Base-by-base conservation (phyloP, 2,888 invertebrate species). In the Mylabris sibirica region DNA sequence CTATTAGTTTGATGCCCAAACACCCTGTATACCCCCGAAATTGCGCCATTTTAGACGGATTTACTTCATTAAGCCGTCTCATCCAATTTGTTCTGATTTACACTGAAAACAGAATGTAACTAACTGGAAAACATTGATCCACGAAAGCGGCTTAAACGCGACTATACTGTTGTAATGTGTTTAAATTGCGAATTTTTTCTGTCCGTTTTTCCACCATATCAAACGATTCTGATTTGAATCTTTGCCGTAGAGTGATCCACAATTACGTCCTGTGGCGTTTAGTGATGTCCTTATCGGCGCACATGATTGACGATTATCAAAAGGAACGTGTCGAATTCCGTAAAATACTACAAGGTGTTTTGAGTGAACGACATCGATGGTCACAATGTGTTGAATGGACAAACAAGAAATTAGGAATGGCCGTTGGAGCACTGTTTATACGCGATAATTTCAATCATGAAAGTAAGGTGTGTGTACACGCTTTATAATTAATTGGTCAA, bases 361-460 rank as follows among this genome's bases (percentile, higher is more conserved):
- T 91, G 75, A 91, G 91, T 77, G 92, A 93, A 80, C 82, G 92
- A 44, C 90, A 90, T 77, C 88, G 93, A 64, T 95, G 94, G 94
- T 89, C 90, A 24, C 85, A 86, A 70, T 85, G 85, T 74, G 94
- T 95, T 14, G 93, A 92, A 76, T 93, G 93, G 90, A 94, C 94
- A 9, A 95, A 94, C 80, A 94, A 94, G 82, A 93, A 93, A 81
- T 86, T 95, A 78, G 95, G 95, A 41, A 93, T 95, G 90, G 94
- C 95, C 0, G 93, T 95, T 0, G 95, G 95, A 0, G 92, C 94
- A 0, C 87, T 96, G 6, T 96, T 95, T 82, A 93, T 96, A 69
- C 86, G 91, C 60, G 92, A 94, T 72, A 92, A 94, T 81, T 96
- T 96, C 83, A 93, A 95, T 83, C 92, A 93, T 77, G 91, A 92